Conservation (phyloP, 2,888 invertebrate genomes). For the Serrognathus titanus region DNA sequence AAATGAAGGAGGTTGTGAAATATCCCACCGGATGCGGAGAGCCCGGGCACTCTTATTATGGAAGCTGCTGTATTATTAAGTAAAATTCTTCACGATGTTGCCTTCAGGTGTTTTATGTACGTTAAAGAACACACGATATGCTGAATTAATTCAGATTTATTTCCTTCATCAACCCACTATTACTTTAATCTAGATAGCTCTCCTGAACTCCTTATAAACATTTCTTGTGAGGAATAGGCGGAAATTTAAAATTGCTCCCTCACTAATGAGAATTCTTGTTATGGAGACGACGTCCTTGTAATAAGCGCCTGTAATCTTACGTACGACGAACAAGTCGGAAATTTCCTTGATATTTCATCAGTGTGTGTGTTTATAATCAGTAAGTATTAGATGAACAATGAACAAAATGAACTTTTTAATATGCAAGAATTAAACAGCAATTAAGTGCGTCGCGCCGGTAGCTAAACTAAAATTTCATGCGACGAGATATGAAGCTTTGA, state of each 20-base stretch:
- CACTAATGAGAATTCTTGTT: neutral
- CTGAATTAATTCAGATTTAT: conserved; percentile 19
- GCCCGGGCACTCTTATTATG: conserved; percentile 9
- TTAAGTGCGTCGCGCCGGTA: too few species aligned
- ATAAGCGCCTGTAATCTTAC: too few species aligned
- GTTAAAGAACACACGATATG: conserved; percentile 14
- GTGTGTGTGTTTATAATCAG: too few species aligned
- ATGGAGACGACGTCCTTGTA: neutral
- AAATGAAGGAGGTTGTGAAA: neutral
- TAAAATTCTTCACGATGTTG: conserved; percentile 15
- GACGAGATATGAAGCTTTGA: too few species aligned
- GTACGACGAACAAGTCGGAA: too few species aligned
- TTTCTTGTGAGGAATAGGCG: conserved; percentile 14
- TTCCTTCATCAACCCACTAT: conserved; percentile 16
- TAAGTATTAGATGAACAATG: too few species aligned
- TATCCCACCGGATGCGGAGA: neutral
- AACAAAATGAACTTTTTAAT: too few species aligned
- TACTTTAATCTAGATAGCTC: conserved; percentile 17
- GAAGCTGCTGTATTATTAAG: conserved; percentile 7
- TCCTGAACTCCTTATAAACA: conserved; percentile 12
- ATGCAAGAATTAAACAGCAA: too few species aligned
- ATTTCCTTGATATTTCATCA: too few species aligned
- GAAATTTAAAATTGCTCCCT: conserved; percentile 15
- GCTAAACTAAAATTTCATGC: too few species aligned
- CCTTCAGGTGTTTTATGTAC: conserved; percentile 15